These are phyloP conservation scores for Polyergus mexicanus DNA, from an alignment of 1,140 invertebrate genomes.

Conservation along the genomic window DNA sequence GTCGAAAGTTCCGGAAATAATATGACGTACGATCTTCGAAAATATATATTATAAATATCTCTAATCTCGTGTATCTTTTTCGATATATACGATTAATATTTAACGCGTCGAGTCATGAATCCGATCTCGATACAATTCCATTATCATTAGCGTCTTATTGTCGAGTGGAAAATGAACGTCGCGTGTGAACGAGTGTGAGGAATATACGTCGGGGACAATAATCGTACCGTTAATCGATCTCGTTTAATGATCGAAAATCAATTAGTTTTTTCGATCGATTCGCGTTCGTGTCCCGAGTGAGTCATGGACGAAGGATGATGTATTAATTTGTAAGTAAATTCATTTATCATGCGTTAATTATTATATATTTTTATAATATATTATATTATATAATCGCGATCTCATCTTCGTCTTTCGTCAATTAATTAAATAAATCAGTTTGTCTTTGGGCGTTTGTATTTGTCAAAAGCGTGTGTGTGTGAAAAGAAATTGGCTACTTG, in stretches of 20 bases:
- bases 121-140: background rate
- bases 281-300: background rate
- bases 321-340: background rate
- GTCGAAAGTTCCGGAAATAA: too few species aligned
- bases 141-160: background rate
- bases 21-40: too few species aligned
- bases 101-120: background rate
- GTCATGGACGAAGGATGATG: background rate
- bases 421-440: background rate
- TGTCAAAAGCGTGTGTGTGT: too few species aligned
- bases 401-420: background rate
- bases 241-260: background rate
- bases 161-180: background rate
- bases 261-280: background rate
- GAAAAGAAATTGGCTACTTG: too few species aligned
- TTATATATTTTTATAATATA: background rate
- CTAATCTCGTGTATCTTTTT: background rate
- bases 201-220: background rate
- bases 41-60: too few species aligned
- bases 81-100: background rate
- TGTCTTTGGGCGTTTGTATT: too few species aligned
- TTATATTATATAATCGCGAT: background rate
- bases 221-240: too few species aligned
- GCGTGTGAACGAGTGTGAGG: background rate
- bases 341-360: background rate